These are phyloP conservation scores for Oreochromis spilurus DNA, from an alignment of 2,113 vertebrate species.

Conservation along the genomic window DNA sequence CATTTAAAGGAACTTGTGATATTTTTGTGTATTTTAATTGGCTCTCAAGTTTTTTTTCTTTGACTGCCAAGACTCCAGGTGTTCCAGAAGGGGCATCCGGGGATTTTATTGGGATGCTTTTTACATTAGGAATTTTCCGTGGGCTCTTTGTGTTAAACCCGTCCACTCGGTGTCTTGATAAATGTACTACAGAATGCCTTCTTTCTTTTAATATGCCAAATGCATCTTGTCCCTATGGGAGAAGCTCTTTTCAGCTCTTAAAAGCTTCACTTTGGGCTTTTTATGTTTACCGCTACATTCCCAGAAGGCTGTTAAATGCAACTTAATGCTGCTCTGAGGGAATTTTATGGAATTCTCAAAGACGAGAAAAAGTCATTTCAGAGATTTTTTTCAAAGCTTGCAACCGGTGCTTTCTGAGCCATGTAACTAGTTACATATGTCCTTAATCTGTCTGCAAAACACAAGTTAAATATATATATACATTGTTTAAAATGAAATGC, in stretches of 20 bases:
- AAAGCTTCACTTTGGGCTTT: neutral
- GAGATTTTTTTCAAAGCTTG: neutral
- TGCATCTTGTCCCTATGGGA: neutral
- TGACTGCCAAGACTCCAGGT: neutral
- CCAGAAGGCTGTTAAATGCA: neutral
- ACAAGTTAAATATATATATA: neutral
- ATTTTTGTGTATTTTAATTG: neutral
- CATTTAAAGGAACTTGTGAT: neutral
- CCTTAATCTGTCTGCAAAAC: neutral
- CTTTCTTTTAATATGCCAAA: neutral
- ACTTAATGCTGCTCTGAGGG: neutral
- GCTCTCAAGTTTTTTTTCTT: neutral
- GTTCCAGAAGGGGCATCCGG: accelerated
- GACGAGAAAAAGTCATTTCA: neutral
- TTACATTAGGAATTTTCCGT: neutral
- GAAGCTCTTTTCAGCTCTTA: neutral
- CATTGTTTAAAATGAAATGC: neutral
- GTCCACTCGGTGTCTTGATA: neutral
- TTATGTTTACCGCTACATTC: neutral
- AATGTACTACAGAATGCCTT: neutral
- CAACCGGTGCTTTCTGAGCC: neutral
- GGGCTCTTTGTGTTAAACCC: neutral
- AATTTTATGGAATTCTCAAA: neutral
- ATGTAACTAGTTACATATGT: neutral
- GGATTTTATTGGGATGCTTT: neutral